Evolutionary conservation across 1,140 invertebrate genomes (phyloP).

Genomic region (Aradophagus sp.): DNA sequence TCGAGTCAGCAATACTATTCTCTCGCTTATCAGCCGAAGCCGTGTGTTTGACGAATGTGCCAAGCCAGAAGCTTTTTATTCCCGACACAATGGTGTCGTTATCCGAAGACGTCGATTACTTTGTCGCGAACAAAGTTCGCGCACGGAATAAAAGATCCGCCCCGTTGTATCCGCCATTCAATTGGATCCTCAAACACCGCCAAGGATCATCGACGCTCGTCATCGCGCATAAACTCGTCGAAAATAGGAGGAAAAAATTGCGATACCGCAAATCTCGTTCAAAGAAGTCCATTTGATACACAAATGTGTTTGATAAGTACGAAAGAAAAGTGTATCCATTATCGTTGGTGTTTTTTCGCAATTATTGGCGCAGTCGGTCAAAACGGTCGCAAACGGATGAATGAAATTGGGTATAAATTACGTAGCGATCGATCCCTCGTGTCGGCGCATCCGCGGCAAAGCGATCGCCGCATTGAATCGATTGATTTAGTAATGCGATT

Average conservation of each 20-base stretch:
- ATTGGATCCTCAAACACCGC: constrained; percentile 21
- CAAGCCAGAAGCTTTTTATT: constrained; percentile 56
- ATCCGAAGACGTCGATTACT: constrained; percentile 57
- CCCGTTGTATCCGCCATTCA: constrained; percentile 35
- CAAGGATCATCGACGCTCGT: too few relatives aligned
- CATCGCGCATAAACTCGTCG: too few relatives aligned
- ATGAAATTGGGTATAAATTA: constrained; percentile 46
- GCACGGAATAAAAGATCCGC: constrained; percentile 36
- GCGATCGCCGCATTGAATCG: constrained; percentile 46
- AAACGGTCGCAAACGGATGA: constrained; percentile 28
- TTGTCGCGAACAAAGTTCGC: constrained; percentile 47
- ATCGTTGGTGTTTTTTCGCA: constrained; percentile 1
- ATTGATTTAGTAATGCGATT: constrained; percentile 55
- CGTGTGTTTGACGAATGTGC: constrained; percentile 56
- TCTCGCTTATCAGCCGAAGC: constrained; percentile 57
- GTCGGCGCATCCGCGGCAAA: constrained; percentile 21
- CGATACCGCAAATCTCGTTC: too few relatives aligned
- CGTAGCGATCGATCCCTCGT: too few relatives aligned
- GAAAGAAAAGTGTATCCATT: too few relatives aligned
- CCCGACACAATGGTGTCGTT: constrained; percentile 64
- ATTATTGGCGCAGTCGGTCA: constrained; percentile 12
- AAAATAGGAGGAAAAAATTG: too few relatives aligned
- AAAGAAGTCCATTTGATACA: too few relatives aligned
- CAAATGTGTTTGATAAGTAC: too few relatives aligned
- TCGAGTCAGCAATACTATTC: constrained; percentile 65